These are phyloP conservation scores for Lapara coniferarum DNA, from an alignment of 2,888 invertebrate genomes.

Conservation along the genomic window DNA sequence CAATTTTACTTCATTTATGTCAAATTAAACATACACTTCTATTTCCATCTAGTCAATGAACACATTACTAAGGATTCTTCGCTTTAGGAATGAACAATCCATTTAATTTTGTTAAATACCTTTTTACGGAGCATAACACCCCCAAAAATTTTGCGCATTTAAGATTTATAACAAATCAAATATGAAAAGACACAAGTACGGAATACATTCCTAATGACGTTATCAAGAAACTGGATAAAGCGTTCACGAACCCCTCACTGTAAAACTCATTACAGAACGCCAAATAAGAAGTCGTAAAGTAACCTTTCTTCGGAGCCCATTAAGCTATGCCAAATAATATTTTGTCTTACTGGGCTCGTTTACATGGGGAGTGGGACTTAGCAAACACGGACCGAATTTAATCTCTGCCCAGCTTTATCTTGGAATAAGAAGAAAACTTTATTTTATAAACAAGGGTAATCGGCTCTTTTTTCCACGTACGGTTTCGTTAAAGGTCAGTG, in stretches of 20 bases:
- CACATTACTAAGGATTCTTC: too few relatives aligned
- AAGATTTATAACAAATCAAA: background rate
- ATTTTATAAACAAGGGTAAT: slow-evolving; percentile 79
- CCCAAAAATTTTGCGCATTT: too few relatives aligned
- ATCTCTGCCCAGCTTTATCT: slow-evolving; percentile 75
- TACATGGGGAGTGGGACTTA: slow-evolving; percentile 66
- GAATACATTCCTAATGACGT: slow-evolving; percentile 51
- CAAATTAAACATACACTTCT: too few relatives aligned
- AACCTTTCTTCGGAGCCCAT: slow-evolving; percentile 73
- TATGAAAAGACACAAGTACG: slow-evolving; percentile 1
- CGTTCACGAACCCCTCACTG: slow-evolving; percentile 60
- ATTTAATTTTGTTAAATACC: too few relatives aligned
- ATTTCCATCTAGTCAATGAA: too few relatives aligned
- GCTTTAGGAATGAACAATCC: too few relatives aligned
- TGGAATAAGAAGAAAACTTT: slow-evolving; percentile 77
- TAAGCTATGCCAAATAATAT: slow-evolving; percentile 80
- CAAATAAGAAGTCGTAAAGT: slow-evolving; percentile 79
- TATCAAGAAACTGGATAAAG: slow-evolving; percentile 61
- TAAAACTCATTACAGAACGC: slow-evolving; percentile 78
- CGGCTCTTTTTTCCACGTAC: slow-evolving; percentile 66
- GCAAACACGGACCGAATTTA: slow-evolving; percentile 77
- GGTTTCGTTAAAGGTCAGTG: slow-evolving; percentile 64
- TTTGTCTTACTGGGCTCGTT: slow-evolving; percentile 74
- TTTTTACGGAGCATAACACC: too few relatives aligned
- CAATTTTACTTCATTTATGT: background rate